Evolutionary conservation across 2,113 vertebrate species (phyloP), one percentile per base, ranked within the genome.

Genomic region (Capreolus pygargus): DNA sequence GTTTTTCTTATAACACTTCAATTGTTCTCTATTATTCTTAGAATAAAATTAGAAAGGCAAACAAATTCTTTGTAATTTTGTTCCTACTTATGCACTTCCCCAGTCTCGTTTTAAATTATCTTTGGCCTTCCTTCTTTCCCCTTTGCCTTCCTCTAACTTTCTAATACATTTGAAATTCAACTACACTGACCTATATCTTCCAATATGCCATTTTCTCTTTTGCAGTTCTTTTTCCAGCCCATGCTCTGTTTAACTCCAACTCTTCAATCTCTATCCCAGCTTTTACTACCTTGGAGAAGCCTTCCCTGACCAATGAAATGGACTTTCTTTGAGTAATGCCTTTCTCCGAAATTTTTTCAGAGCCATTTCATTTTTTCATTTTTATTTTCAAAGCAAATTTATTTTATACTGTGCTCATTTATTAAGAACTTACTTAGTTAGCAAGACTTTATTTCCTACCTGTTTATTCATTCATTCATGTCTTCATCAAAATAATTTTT

Each of bases 21-120:
- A 0, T 97, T 96, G 45, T 9, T 91, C 10, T 57, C 27, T 52
- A 47, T 55, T 94, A 30, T 89, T 84, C 12, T 96, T 81, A 60
- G 11, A 94, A 79, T 94, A 95, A 93, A 95, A 91, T 89, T 82
- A 82, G 83, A 92, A 86, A 83, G 50, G 15, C 13, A 85, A 95
- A n/a, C 54, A 78, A 57, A 36, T 36, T 1, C 33, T 96, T 70
- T 88, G 45, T 89, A 76, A 91, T 60, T 25, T 89, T 70, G 13
- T 36, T 39, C 7, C 5, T 81, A 33, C 23, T 45, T 54, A 39
- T 36, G 36, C 45, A 33, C 16, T 70, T 94, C 11, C 47, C 17
- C 3, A 70, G 30, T 57, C 14, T 61, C 45, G 57, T 88, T 94
- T 89, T 30, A 47, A 91, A 27, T 84, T 19, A 43, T 89, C 85